Percentiles rank a stretch among this genome's conserved stretches.
These are phyloP conservation scores for Petrocephalus schoutedeni DNA, from an alignment of 2,797 vertebrate species.

Conservation along the genomic window DNA sequence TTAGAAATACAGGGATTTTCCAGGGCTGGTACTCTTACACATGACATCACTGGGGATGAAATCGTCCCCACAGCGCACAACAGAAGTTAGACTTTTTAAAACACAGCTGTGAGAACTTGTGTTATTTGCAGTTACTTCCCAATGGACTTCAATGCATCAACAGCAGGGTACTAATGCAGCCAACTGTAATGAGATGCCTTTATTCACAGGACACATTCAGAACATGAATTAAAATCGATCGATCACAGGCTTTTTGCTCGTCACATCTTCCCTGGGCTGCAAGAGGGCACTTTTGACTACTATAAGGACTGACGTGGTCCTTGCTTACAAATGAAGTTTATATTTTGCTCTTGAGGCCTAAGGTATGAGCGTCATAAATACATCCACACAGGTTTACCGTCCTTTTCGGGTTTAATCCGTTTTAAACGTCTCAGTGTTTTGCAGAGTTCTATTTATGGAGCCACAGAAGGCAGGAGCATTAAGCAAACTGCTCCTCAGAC, in stretches of 20 bases:
- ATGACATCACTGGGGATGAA: neutral
- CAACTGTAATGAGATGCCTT: neutral
- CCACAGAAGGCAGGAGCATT: neutral
- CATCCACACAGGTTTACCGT: neutral
- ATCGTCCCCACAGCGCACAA: neutral
- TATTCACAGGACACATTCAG: neutral
- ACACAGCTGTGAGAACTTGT: neutral
- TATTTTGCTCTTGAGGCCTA: neutral
- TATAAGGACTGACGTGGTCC: neutral
- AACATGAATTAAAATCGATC: neutral
- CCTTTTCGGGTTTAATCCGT: neutral
- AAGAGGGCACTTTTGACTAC: neutral
- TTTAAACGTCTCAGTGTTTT: neutral
- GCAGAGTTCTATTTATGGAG: neutral
- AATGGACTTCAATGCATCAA: neutral
- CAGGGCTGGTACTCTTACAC: slow-evolving; percentile 2
- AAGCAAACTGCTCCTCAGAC: neutral
- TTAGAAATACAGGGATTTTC: neutral
- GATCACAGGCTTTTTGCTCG: neutral
- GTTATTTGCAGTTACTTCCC: neutral
- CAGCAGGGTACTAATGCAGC: neutral
- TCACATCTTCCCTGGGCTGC: neutral
- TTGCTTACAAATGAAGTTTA: neutral
- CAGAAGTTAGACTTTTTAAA: neutral
- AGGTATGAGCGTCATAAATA: neutral